These are phyloP conservation scores for Staurois parvus DNA, from an alignment of 2,797 vertebrate species.

Conservation along the genomic window DNA sequence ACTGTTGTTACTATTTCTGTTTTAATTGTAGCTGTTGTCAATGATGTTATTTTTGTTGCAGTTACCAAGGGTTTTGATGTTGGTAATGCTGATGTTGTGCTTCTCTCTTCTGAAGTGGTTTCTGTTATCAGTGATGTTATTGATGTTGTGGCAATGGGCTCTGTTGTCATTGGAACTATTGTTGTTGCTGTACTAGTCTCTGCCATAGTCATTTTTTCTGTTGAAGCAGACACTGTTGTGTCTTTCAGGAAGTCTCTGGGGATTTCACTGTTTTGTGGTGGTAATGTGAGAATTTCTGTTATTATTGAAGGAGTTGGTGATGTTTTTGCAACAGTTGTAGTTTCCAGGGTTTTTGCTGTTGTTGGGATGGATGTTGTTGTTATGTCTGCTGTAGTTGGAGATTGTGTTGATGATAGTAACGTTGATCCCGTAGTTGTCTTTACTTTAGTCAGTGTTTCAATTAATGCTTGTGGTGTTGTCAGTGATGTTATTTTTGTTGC, in stretches of 20 bases:
- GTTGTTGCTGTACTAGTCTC: too few species aligned
- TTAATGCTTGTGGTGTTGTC: too few species aligned
- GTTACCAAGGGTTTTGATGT: neutral
- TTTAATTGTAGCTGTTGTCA: neutral
- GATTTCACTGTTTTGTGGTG: neutral
- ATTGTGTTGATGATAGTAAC: too few species aligned
- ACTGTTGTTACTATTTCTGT: too few species aligned
- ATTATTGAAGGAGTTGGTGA: too few species aligned
- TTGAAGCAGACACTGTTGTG: too few species aligned
- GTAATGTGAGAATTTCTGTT: too few species aligned
- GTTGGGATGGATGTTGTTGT: neutral
- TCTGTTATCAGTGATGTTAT: neutral
- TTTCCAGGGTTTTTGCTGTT: neutral
- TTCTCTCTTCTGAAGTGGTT: neutral
- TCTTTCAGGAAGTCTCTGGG: neutral
- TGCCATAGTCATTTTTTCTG: too few species aligned
- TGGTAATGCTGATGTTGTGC: neutral
- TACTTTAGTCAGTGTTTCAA: too few species aligned
- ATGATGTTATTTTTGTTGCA: neutral
- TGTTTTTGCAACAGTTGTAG: neutral
- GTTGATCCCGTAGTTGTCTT: too few species aligned
- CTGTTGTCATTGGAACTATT: neutral
- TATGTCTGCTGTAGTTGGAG: too few species aligned
- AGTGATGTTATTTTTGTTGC: too few species aligned
- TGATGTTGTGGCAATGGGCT: neutral